phyloP scores from a whole-genome alignment of 2,797 vertebrate genomes.

The Acridotheres tristis region DNA sequence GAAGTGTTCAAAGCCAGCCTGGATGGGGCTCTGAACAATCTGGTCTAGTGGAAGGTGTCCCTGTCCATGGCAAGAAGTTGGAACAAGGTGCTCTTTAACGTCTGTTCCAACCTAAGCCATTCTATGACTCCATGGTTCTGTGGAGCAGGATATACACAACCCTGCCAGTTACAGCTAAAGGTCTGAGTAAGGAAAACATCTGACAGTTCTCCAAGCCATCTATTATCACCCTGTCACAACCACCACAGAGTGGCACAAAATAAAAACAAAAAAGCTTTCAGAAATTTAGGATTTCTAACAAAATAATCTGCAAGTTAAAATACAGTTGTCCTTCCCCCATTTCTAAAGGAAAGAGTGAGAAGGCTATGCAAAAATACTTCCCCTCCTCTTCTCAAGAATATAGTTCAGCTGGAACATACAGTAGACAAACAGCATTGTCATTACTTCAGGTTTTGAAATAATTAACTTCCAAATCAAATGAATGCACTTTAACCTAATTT shows the following conservation, averaged over 20 bases:
- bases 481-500: background rate
- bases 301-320: background rate
- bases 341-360: background rate
- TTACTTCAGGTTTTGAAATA: background rate
- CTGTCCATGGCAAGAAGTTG: background rate
- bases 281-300: background rate
- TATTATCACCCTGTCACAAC: background rate
- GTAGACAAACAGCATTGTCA: background rate
- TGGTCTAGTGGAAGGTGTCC: background rate
- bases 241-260: background rate
- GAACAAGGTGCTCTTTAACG: background rate
- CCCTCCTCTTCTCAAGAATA: background rate
- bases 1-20: fast-evolving
- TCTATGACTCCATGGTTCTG: background rate
- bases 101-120: background rate
- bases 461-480: background rate
- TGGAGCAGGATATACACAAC: background rate
- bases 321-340: background rate
- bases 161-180: background rate
- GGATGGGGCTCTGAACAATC: background rate
- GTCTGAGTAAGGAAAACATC: background rate
- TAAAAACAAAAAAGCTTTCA: background rate
- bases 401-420: fast-evolving
- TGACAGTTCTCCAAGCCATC: background rate
- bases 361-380: background rate